Evolutionary conservation across 2,113 vertebrate species (phyloP), one percentile per base, ranked within the genome.

Genomic region (Sander lucioperca): DNA sequence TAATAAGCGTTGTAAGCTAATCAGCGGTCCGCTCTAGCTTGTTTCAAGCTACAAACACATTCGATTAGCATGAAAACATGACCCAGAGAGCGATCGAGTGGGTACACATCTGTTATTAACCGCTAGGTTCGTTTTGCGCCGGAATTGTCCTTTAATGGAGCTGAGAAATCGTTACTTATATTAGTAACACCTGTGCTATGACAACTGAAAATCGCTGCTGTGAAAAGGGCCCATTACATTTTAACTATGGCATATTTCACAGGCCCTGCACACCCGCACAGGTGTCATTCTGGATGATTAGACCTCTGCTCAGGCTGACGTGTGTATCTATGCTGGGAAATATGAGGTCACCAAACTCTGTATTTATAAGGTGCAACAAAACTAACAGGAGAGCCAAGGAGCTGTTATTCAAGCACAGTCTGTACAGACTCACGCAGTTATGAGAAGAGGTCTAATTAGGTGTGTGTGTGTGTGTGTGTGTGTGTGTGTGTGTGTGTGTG

Each of bases 111-210:
- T 27, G 27, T 27, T 27, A 27, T 2, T 27, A 27, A 27, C 27
- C 27, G 2, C 27, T 27, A 27, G 27, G 27, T 27, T 27, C 2
- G 27, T 27, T 27, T 27, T 27, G 2, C 27, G 27, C 27, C 27
- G 27, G 27, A 27, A 27, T 27, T 27, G 27, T 3, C 27, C 27
- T 27, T 27, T 63, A 19, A 59, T 45, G 45, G 51, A 33, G 25
- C 51, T 47, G 39, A 67, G 66, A 48, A 61, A 61, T 66, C 15
- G 15, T 63, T 72, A 21, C 19, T 77, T 65, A 64, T 36, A 59
- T 58, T 69, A 58, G n/a, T 57, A 50, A 36, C 63, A 77, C 68
- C 21, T 56, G 74, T 47, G 23, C 16, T 48, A 43, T 47, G 56
- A 64, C 21, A 25, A 69, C 16, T 48, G 13, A 25, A 58, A 58